phyloP scores from a whole-genome alignment of 2,888 invertebrate species.

The Anorthoa munda region DNA sequence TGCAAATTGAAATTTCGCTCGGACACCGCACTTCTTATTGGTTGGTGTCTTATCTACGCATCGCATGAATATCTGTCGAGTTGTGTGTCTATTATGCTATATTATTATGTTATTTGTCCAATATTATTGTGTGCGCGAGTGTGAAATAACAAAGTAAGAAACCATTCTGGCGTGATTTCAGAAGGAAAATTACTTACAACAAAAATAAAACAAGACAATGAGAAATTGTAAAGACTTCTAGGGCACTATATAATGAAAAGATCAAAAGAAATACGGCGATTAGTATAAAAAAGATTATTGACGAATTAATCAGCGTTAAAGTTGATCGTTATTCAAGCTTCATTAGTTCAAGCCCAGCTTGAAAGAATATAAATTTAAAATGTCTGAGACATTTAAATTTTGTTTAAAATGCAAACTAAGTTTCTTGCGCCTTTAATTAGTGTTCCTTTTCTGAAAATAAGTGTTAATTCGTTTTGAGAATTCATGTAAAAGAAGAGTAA shows the following conservation, averaged over 20 bases:
- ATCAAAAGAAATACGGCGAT: background rate
- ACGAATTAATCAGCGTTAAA: constrained; percentile 26
- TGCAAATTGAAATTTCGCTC: constrained; percentile 85
- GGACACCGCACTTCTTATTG: constrained; percentile 77
- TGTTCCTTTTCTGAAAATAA: constrained; percentile 38
- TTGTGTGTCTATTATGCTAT: background rate
- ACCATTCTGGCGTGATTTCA: background rate
- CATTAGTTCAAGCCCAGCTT: constrained; percentile 34
- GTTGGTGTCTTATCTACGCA: constrained; percentile 59
- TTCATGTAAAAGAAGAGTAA: constrained; percentile 43
- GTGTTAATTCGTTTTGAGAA: constrained; percentile 57
- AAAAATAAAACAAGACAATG: background rate
- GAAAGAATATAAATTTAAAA: constrained; percentile 56
- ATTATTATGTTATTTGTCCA: background rate
- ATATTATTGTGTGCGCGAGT: constrained; percentile 5
- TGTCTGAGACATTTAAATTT: constrained; percentile 48
- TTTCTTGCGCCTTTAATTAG: constrained; percentile 44
- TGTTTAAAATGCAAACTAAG: constrained; percentile 47
- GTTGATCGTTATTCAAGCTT: constrained; percentile 44
- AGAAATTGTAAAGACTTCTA: background rate
- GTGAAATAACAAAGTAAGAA: background rate
- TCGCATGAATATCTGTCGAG: constrained; percentile 20
- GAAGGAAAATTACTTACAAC: background rate
- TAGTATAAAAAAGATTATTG: constrained; percentile 12
- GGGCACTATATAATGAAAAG: background rate